Evolutionary conservation across 2,797 vertebrate species (phyloP).

Genomic region (Eulemur albifrons): DNA sequence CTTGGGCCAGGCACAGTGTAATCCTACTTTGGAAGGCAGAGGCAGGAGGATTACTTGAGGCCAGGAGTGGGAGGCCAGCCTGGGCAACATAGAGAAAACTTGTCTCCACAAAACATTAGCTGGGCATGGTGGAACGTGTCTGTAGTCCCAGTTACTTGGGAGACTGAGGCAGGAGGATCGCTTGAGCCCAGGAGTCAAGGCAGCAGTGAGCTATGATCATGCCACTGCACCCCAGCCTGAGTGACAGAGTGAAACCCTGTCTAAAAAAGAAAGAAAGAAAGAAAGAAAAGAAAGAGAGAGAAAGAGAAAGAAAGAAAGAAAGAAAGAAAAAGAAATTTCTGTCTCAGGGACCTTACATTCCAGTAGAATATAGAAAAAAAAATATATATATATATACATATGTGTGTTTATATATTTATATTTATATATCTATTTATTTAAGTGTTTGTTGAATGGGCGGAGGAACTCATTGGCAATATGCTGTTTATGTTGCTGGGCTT

Average conservation of each 20-base stretch:
- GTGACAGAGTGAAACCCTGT: background rate
- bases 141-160: background rate
- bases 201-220: background rate
- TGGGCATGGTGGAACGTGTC: background rate
- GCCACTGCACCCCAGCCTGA: background rate
- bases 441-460: constrained; percentile 22
- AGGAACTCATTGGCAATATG: constrained; percentile 36
- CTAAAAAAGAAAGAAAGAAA: background rate
- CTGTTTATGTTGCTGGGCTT: constrained; percentile 54
- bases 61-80: background rate
- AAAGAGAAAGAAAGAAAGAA: background rate
- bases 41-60: background rate
- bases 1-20: background rate
- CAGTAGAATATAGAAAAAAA: background rate
- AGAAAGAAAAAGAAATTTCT: background rate
- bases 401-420: background rate
- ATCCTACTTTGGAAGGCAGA: background rate
- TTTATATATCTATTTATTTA: background rate
- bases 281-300: too few relatives aligned
- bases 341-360: background rate
- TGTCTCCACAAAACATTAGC: background rate
- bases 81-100: background rate
- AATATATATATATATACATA: too few relatives aligned
- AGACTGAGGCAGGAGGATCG: background rate
- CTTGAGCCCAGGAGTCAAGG: background rate